Base-by-base conservation (phyloP, 2,888 invertebrate genomes). In the Conops quadrifasciatus region DNA sequence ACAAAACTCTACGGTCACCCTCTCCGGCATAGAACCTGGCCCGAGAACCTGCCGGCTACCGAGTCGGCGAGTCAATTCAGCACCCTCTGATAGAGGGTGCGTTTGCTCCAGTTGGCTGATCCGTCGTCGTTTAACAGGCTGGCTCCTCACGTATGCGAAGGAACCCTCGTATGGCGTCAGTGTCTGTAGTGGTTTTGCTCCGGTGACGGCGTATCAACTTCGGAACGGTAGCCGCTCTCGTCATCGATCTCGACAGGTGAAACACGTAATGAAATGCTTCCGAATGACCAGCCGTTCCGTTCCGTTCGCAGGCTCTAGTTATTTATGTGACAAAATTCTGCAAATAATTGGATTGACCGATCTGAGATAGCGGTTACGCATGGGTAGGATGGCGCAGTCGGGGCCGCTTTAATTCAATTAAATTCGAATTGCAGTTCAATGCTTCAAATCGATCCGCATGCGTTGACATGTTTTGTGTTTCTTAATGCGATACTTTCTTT, bases 321-420 rank as follows among this genome's bases (percentile, higher is more conserved):
- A 85, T 84, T 84, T 84, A 84, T 84, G 84, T 84, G 84, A 84
- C 84, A 85, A 84, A 84, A 84, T 85, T 84, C 82, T 81, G 81
- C 84, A 84, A 84, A 84, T 84, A 84, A 84, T 84, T 84, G 83
- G 83, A 84, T 84, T 84, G 83, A 84, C 80, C 81, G 82, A 83
- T 82, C 83, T 81, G 80, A 83, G 82, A 82, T 82, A 81, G 59
- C 45, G 51, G 36, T 80, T 78, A 80, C 77, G 79, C 74, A 73
- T 74, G 74, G 75, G 67, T 72, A 72, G 16, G 9, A 36, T 15
- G 71, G 71, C 69, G 45, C 56, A 53, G 24, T 36, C 21, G 67
- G 56, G 26, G 24, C 62, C 67, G 66, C 69, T 83, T 83, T 82
- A 82, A 83, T 83, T 83, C 83, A 83, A 83, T 83, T 83, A 83